Percentiles rank a stretch among this genome's conserved stretches.
phyloP scores from a whole-genome alignment of 2,888 invertebrate species.

The Phytoseiulus persimilis region DNA sequence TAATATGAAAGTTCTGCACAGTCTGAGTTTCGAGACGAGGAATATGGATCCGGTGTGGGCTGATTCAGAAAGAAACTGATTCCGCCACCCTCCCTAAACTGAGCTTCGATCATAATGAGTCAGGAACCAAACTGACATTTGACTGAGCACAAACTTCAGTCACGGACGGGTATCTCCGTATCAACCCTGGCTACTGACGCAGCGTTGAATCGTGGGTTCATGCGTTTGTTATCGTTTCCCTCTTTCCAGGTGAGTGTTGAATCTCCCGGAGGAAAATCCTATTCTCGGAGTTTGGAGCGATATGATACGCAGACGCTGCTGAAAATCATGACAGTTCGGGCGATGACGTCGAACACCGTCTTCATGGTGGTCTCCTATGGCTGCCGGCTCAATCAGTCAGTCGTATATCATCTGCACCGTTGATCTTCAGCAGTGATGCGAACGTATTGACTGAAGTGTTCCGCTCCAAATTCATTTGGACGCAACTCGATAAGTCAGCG shows the following conservation, averaged over 20 bases:
- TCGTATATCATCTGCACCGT: background rate
- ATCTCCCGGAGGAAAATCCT: background rate
- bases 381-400: background rate
- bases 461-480: background rate
- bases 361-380: background rate
- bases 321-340: background rate
- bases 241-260: background rate
- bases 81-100: too few relatives aligned
- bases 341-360: background rate
- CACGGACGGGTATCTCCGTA: too few relatives aligned
- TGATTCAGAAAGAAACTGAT: too few relatives aligned
- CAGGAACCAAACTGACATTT: too few relatives aligned
- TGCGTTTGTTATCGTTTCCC: background rate
- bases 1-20: too few relatives aligned
- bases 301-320: background rate
- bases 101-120: too few relatives aligned
- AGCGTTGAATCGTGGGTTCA: too few relatives aligned
- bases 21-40: too few relatives aligned
- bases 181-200: too few relatives aligned
- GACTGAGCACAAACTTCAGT: too few relatives aligned
- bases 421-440: background rate
- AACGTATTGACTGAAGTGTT: background rate
- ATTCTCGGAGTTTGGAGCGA: background rate
- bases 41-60: too few relatives aligned
- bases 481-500: background rate